Base-by-base conservation (phyloP, 2,797 vertebrate genomes). In the Tapirus indicus region DNA sequence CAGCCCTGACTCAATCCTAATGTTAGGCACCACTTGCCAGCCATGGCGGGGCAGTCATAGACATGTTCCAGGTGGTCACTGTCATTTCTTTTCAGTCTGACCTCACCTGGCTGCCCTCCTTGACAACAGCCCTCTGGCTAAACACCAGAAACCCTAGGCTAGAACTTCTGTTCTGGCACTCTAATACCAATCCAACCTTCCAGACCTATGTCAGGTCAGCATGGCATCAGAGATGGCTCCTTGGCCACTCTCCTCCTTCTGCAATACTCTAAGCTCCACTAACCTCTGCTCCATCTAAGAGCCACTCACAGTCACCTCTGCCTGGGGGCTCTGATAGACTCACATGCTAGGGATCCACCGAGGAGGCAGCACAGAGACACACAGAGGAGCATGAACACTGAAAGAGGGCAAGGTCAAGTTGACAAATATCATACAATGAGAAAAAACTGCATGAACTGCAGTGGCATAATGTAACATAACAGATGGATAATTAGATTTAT, bases 401-500 rank as follows among this genome's bases (percentile, higher is more conserved):
- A 47, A 87, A 38, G 58, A 96, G 94, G 96, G 78, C 89, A 94
- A 97, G 97, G 90, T 74, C 94, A 97, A 95, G 88, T 54, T 35
- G 41, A 97, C 82, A 44, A 80, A 41, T 83, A 64, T 38, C 95
- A 87, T 88, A 92, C 54, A 88, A 78, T 86, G 32, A 91, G 88
- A 96, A 90, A 86, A 89, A 95, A 97, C 0, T 83, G 91, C 68
- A 89, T 6, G 23, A 97, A 97, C 93, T 90, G 84, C 49, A 41
- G 92, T 72, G 93, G 91, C 94, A 96, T 97, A 96, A 98, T 8
- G 6, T 84, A 97, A 96, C 25, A 0, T 97, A 98, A 98, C 98
- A 98, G 98, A 98, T 98, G 97, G 98, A 98, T 97, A 98, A 98
- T 98, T 97, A 97, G 93, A 98, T 98, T 98, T 98, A 96, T 97